Base-by-base conservation (phyloP, 1,140 invertebrate species). In the Bombus sylvicola region DNA sequence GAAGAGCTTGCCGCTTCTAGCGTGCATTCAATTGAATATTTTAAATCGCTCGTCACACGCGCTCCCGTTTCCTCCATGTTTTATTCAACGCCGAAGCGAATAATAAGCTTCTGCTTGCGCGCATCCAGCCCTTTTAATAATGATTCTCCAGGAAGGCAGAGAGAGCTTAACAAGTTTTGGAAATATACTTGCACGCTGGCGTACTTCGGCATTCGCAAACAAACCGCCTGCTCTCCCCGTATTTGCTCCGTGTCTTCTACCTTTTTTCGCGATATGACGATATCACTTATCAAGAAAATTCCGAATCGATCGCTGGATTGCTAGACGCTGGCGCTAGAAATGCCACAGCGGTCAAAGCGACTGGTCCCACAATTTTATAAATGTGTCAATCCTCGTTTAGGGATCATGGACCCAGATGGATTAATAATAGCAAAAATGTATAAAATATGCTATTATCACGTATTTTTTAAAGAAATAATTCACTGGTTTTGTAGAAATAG, bases 11-110 rank as follows among this genome's bases (percentile, higher is more conserved):
- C 25, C n/a, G 9, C n/a, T 78, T 66, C 62, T 28, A 77, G n/a
- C 75, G 57, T 43, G 39, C 57, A 15, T 43, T 18, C 41, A 64
- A 41, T 28, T 68, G 77, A 68, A 68, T 66, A 79, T 79, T 79
- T 79, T 79, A 39, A 79, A 79, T 34, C 77, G 39, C 25, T 47
- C n/a, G 41, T 34, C 77, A 41, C n/a, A 79, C 41, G 41, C n/a
- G 77, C n/a, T 18, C 39, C 10, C 39, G 62, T 34, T 68, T 28
- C n/a, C 39, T 2, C n/a, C n/a, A 75, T 64, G 77, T 47, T 66
- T 79, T 78, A 79, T 79, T 79, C 62, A 79, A 12, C n/a, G 28
- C 2, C n/a, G 41, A 34, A 34, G 25, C 39, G 39, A 79, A 41
- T 79, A 79, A 79, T 79, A 78, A 39, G 59, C 57, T 78, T 5